These are phyloP conservation scores for Chelonia mydas DNA, from an alignment of 2,797 vertebrate genomes.

Conservation along the genomic window DNA sequence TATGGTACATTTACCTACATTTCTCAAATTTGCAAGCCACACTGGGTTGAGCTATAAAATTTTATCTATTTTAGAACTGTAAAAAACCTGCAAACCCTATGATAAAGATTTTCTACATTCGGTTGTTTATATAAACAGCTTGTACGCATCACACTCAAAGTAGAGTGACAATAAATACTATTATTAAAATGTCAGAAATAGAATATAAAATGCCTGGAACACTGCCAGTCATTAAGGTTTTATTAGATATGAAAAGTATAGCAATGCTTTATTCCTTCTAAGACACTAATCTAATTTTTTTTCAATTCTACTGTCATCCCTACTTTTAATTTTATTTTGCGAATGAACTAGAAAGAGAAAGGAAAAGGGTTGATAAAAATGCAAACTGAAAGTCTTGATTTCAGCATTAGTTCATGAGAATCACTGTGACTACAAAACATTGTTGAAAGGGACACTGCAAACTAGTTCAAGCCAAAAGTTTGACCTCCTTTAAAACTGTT, in stretches of 20 bases:
- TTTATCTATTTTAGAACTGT: not conserved
- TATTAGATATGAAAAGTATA: not conserved
- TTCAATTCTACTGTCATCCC: not conserved
- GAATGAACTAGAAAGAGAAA: not conserved
- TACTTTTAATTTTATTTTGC: slow-evolving; percentile 8
- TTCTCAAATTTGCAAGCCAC: not conserved
- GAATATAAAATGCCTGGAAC: not conserved
- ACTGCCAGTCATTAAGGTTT: not conserved
- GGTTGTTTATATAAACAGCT: not conserved
- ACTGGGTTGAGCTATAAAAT: not conserved
- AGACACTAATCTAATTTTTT: not conserved
- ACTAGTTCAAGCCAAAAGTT: not conserved
- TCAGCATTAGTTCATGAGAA: slow-evolving; percentile 5
- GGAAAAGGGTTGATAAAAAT: too few relatives aligned
- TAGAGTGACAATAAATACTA: not conserved
- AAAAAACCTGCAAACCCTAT: not conserved
- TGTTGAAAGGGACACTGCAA: slow-evolving; percentile 7
- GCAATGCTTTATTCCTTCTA: not conserved
- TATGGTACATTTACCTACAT: not conserved
- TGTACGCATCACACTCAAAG: not conserved
- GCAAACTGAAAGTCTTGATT: not conserved
- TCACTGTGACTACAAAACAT: not conserved
- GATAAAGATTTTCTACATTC: not conserved
- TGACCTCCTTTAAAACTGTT: not conserved
- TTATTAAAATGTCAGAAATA: not conserved